These are phyloP conservation scores for Hypotaenidia philippensis DNA, from an alignment of 2,797 vertebrate species.

Conservation along the genomic window DNA sequence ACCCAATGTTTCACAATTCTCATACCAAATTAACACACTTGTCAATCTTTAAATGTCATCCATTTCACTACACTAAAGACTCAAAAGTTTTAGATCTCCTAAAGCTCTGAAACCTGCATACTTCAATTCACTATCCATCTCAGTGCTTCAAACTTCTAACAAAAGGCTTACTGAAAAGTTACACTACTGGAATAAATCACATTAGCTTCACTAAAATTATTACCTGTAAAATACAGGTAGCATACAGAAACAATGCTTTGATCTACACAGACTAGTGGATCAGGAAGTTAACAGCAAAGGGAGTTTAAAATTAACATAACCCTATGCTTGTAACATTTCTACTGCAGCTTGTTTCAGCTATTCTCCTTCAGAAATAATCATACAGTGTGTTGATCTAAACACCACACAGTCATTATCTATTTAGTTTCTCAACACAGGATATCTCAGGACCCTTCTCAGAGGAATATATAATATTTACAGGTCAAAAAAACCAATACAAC, in stretches of 20 bases:
- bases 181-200: not conserved
- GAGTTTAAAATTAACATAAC: not conserved
- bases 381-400: not conserved
- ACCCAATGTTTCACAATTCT: rapidly evolving
- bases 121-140: not conserved
- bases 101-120: not conserved
- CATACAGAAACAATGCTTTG: not conserved
- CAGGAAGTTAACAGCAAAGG: not conserved
- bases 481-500: not conserved
- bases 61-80: not conserved
- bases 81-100: not conserved
- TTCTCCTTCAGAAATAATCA: not conserved
- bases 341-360: not conserved
- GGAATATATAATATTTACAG: not conserved
- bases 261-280: not conserved
- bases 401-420: not conserved
- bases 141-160: not conserved
- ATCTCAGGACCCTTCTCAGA: not conserved
- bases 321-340: not conserved
- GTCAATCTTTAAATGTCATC: not conserved
- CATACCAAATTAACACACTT: not conserved
- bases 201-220: not conserved
- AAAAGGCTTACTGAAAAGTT: not conserved
- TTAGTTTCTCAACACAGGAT: not conserved
- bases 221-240: not conserved